These are phyloP conservation scores for Dasyprocta punctata DNA, from an alignment of 2,113 vertebrate species.

Conservation along the genomic window DNA sequence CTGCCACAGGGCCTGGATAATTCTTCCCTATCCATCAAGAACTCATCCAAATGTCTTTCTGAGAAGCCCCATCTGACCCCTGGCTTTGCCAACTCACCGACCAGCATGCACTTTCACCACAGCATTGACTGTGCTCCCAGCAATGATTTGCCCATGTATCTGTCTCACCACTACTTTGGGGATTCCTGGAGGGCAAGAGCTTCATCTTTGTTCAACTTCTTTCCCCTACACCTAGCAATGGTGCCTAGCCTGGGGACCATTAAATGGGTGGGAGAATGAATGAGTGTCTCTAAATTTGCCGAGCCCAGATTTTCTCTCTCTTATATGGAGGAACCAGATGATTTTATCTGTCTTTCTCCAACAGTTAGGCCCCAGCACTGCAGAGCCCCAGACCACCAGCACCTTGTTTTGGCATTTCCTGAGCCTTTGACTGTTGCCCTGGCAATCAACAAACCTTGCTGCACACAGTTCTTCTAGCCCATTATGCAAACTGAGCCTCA, in stretches of 20 bases:
- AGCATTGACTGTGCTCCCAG: accelerated
- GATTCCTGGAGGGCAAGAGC: neutral
- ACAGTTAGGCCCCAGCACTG: neutral
- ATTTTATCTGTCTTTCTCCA: neutral
- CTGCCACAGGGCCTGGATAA: neutral
- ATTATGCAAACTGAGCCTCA: constrained; percentile 64
- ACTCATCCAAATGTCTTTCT: neutral
- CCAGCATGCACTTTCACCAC: accelerated
- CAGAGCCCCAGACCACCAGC: neutral
- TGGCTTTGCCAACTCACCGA: neutral
- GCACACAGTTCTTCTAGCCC: neutral
- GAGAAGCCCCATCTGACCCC: neutral
- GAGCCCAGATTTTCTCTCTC: neutral
- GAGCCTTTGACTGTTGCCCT: neutral
- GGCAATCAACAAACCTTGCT: neutral
- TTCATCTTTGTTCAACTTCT: neutral
- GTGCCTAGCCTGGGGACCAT: neutral
- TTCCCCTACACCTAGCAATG: neutral
- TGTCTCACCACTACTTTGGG: neutral
- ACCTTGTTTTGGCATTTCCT: neutral
- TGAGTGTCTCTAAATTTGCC: neutral
- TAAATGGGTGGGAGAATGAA: neutral
- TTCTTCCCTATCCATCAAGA: neutral
- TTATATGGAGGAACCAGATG: neutral
- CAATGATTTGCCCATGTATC: neutral